Base-by-base conservation (phyloP, 2,797 vertebrate genomes). In the Novumbra hubbsi region DNA sequence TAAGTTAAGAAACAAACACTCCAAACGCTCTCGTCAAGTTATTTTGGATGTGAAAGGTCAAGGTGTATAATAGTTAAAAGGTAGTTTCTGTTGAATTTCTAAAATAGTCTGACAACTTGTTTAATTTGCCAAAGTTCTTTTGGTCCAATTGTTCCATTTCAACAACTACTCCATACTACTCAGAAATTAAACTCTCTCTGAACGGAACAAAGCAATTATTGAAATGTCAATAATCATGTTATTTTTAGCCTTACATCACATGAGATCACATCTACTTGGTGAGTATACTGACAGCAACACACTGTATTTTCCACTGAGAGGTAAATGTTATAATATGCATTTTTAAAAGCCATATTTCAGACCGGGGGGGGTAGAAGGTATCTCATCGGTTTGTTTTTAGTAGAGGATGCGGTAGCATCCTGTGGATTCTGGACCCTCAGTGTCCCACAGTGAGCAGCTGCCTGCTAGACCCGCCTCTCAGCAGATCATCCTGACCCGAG, bases 161-260 rank as follows among this genome's bases (percentile, higher is more conserved):
- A 3, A 57, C 50, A 52, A 52, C 55, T 24, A 57, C 21, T 45
- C 41, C 41, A 45, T 45, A 45, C 7, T 30, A 64, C 19, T 32
- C 30, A 64, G 63, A 64, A 64, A 28, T 19, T 3, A 57, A n/a
- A 68, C 55, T 68, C 50, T 38, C 16, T 72, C 70, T 27, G 66
- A 1, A 11, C 49, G 63, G 72, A 73, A 79, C 70, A 79, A 73
- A 64, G 30, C 70, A 30, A 50, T 49, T 70, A 48, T 73, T 72
- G 70, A 48, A 74, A 32, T 49, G 45, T 64, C 28, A 28, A 21
- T 21, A 38, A 14, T 21, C 27, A 38, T 16, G 24, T 12, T 73
- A 62, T 76, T 73, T 76, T 76, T 73, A 68, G 73, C 74, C 63
- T 64, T 28, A 73, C 49, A 49, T 3, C 17, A 55, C n/a, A 15